Base-by-base conservation (phyloP, 2,797 vertebrate species). In the Synanceia verrucosa region DNA sequence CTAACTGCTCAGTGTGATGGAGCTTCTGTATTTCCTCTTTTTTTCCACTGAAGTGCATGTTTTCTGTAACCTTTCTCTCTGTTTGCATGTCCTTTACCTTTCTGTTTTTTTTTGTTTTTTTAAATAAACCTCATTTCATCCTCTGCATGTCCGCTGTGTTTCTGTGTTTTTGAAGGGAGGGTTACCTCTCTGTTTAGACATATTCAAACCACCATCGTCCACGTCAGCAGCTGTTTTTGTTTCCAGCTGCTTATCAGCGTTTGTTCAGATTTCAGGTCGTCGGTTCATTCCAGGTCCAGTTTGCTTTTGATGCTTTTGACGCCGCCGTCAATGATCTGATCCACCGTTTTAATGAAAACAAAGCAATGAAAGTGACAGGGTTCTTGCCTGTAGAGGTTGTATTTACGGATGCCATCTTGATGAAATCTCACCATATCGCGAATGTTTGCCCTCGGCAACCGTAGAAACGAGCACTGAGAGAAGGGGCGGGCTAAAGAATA, bases 171-270 rank as follows among this genome's bases (percentile, higher is more conserved):
- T 59, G 0, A 61, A 43, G 63, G 62, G 52, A 19, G 48, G 57
- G 33, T 34, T 16, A 56, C 83, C 87, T 89, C 88, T 90, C 89
- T 91, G 88, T 89, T 91, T 89, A 77, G 79, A 85, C 50, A 26
- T 83, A 73, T 81, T 79, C 72, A 64, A 59, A 62, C 63, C 5
- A 51, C 50, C 31, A 24, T 59, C 13, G 1, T 67, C 62, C 62
- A 52, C 44, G 34, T 2, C 47, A 59, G 37, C 11, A 18, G 23
- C 53, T 72, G 34, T 47, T 78, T 73, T 50, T 64, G 39, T 79
- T 76, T 73, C 75, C 78, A 65, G 48, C 59, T 63, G 56, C 70
- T 77, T 82, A 75, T 87, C 81, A 31, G n/a, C 43, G 80, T 79
- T 82, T 73, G 36, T 52, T 50, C 76, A 74, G 82, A 48, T 50